Evolutionary conservation across 2,113 vertebrate species (phyloP), one percentile per base, ranked within the genome.

Genomic region (Oreocharis arfaki): DNA sequence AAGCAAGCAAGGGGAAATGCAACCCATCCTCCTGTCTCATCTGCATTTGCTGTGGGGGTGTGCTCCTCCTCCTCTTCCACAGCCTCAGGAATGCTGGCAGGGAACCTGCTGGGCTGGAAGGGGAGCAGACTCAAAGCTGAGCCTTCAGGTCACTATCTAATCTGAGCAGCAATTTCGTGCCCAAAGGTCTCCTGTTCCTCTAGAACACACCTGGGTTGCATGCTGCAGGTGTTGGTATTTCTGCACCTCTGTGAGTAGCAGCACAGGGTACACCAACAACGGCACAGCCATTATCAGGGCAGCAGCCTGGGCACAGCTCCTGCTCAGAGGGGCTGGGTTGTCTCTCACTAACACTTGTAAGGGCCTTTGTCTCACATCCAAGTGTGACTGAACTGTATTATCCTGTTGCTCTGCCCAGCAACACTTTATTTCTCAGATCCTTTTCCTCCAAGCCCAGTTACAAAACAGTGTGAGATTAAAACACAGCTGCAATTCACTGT

Each of bases 1-100:
- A 91, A 84, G 52, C 14, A 81, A 78, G 26, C 0, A 6, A 5
- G 4, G 19, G 20, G 63, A 90, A 94, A n/a, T 3, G 7, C 65
- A 90, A 46, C 21, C 13, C 39, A 18, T 82, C 37, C 32, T 65
- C 44, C 53, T 20, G 30, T 23, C 63, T 91, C 41, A 47, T 84
- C 33, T 13, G 37, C 44, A 74, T 19, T 19, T 0, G 0, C 2
- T 3, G 61, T 0, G 0, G 47, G 27, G 32, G 3, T 63, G 60
- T 0, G 1, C 52, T 63, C 12, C n/a, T 78, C 69, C 73, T 86
- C 80, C 52, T 75, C 49, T 35, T 26, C 46, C 2, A 7, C 52
- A 75, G 69, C 65, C 90, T 81, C 2, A 1, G 53, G 26, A 69
- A 56, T 53, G 69, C 53, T 82, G 69, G 37, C 84, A 89, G 63